A percentile compares a stretch with the other conserved stretches of the same genome.
Evolutionary conservation across 2,888 invertebrate species (phyloP).

Genomic region (Nemapogon koenigi): DNA sequence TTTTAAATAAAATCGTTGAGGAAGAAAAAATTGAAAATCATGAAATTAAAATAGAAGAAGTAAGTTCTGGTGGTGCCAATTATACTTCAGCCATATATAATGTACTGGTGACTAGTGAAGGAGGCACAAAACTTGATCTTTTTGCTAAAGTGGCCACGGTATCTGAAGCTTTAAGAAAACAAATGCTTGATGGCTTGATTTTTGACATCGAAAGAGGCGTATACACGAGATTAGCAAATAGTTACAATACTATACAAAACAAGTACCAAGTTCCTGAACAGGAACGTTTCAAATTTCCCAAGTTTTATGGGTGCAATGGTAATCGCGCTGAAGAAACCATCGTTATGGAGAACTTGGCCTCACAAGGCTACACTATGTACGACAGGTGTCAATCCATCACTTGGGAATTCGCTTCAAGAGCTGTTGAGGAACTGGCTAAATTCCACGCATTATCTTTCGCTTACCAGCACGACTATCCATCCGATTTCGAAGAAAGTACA

Average conservation of each 20-base stretch:
- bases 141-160: constrained; percentile 34
- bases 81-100: constrained; percentile 24
- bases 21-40: not conserved
- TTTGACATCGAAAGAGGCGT: constrained; percentile 7
- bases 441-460: constrained; percentile 33
- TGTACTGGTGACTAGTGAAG: constrained; percentile 17
- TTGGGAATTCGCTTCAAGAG: constrained; percentile 23
- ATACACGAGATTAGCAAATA: constrained; percentile 7
- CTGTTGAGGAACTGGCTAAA: constrained; percentile 24
- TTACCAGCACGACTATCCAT: constrained; percentile 22
- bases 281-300: constrained; percentile 13
- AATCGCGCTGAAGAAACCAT: constrained; percentile 19
- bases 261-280: constrained; percentile 11
- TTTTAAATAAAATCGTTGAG: constrained; percentile 2
- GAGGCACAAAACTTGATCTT: constrained; percentile 19
- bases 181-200: constrained; percentile 16
- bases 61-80: constrained; percentile 26
- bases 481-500: constrained; percentile 10
- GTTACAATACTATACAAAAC: constrained; percentile 12
- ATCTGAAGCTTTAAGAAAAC: constrained; percentile 24
- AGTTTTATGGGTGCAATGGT: constrained; percentile 18
- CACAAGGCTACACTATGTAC: constrained; percentile 22
- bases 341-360: constrained; percentile 23
- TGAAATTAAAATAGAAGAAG: constrained; percentile 11
- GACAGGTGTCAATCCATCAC: constrained; percentile 25